These are phyloP conservation scores for Pseudococcus jackbeardsleyi DNA, from an alignment of 2,888 invertebrate species.

Conservation along the genomic window DNA sequence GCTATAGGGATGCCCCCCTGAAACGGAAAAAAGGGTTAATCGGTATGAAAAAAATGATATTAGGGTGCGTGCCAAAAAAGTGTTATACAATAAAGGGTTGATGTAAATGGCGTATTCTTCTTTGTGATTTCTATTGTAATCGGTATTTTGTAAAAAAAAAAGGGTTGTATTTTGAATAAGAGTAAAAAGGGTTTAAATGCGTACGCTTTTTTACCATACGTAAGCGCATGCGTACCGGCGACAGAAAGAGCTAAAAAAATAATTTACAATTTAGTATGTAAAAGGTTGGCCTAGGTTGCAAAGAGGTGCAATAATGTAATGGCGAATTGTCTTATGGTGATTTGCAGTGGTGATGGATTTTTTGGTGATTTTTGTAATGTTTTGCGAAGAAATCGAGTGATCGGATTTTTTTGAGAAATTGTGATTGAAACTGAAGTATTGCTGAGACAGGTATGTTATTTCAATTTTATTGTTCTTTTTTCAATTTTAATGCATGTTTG, in stretches of 20 bases:
- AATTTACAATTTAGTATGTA: constrained; percentile 50
- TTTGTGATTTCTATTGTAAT: constrained; percentile 44
- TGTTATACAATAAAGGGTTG: constrained; percentile 58
- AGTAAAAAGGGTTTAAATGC: constrained; percentile 61
- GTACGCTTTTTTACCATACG: constrained; percentile 45
- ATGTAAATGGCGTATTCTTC: constrained; percentile 59
- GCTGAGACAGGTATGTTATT: neutral
- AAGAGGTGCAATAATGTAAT: constrained; percentile 31
- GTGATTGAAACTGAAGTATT: neutral
- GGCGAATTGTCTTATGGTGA: constrained; percentile 8
- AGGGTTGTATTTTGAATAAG: constrained; percentile 60
- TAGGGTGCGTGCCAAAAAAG: constrained; percentile 58
- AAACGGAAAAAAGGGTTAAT: constrained; percentile 37
- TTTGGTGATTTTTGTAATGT: neutral
- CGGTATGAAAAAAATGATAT: constrained; percentile 21
- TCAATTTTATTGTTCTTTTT: neutral
- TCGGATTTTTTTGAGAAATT: neutral
- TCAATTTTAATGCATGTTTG: neutral
- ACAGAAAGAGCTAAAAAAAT: constrained; percentile 11
- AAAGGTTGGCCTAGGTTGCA: constrained; percentile 38
- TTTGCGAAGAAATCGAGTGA: neutral
- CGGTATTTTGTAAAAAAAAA: constrained; percentile 57
- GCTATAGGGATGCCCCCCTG: neutral
- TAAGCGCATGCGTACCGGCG: constrained; percentile 59
- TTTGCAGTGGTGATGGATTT: neutral